A percentile compares a stretch with the other conserved stretches of the same genome.
Conservation (phyloP, 2,113 vertebrate genomes). For the Coreoperca whiteheadi region DNA sequence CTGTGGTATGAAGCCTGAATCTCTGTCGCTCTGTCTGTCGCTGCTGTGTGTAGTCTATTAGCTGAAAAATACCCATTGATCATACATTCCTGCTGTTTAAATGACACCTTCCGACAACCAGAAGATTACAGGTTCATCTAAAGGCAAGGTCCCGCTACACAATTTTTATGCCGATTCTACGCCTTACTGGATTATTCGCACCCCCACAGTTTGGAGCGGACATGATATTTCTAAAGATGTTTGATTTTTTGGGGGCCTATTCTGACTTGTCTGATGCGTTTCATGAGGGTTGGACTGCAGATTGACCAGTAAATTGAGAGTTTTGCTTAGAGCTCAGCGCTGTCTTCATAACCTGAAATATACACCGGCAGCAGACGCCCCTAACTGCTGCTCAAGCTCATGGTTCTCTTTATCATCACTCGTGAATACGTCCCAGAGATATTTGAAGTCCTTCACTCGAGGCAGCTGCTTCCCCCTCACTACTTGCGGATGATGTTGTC, state of each 20-base stretch:
- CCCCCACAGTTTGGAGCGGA: background rate
- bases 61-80: slow-evolving; percentile 15
- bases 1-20: background rate
- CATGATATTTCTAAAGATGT: background rate
- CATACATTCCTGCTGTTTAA: slow-evolving; percentile 1
- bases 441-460: slow-evolving; percentile 21
- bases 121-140: slow-evolving; percentile 4
- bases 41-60: background rate
- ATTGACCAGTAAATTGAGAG: slow-evolving; percentile 25
- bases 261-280: slow-evolving; percentile 21
- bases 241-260: background rate
- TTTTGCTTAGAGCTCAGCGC: slow-evolving; percentile 33
- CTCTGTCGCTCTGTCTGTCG: background rate
- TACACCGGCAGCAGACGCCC: background rate
- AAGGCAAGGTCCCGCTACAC: background rate
- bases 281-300: slow-evolving; percentile 6
- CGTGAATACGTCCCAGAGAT: slow-evolving; percentile 28
- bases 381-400: slow-evolving; percentile 18
- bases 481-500: slow-evolving; percentile 36
- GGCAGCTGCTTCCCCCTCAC: slow-evolving; percentile 12
- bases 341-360: slow-evolving; percentile 6
- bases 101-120: background rate
- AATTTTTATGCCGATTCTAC: background rate
- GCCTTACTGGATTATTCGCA: background rate
- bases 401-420: slow-evolving; percentile 36